phyloP scores from a whole-genome alignment of 2,797 vertebrate species.

The Megalops cyprinoides region DNA sequence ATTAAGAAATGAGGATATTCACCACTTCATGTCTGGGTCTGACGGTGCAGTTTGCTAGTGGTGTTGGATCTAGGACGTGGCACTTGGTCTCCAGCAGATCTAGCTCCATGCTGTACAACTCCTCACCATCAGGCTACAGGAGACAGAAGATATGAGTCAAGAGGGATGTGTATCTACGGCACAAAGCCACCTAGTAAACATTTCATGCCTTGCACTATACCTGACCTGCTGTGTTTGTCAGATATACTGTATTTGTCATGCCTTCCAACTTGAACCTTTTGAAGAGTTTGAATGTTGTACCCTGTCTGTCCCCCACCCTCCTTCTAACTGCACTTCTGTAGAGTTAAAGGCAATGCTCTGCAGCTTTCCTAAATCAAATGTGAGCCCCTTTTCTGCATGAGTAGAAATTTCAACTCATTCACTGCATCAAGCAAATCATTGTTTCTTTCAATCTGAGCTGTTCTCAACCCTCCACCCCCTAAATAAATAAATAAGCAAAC shows the following conservation, averaged over 20 bases:
- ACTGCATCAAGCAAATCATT: neutral
- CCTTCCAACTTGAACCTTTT: no score
- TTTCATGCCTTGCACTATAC: neutral
- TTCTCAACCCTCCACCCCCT: neutral
- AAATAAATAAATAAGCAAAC: neutral
- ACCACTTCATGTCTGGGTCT: slow-evolving; percentile 68
- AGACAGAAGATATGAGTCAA: neutral
- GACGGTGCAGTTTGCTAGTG: slow-evolving; percentile 71
- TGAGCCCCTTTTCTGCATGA: neutral
- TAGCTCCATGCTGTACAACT: slow-evolving; percentile 64
- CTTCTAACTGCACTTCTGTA: neutral
- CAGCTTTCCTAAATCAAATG: neutral
- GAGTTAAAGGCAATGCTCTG: neutral
- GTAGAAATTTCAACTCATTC: no score
- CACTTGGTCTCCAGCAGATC: slow-evolving; percentile 77
- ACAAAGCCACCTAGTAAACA: neutral
- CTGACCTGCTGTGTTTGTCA: neutral
- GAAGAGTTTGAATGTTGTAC: no score
- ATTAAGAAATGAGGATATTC: slow-evolving; percentile 36
- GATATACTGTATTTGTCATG: no score
- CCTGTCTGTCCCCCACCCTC: no score
- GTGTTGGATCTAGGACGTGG: slow-evolving; percentile 73
- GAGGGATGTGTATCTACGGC: neutral
- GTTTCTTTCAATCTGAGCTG: no score
- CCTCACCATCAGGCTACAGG: slow-evolving; percentile 55